These are phyloP conservation scores for Ylistrum balloti DNA, from an alignment of 1,140 invertebrate genomes.

Conservation along the genomic window DNA sequence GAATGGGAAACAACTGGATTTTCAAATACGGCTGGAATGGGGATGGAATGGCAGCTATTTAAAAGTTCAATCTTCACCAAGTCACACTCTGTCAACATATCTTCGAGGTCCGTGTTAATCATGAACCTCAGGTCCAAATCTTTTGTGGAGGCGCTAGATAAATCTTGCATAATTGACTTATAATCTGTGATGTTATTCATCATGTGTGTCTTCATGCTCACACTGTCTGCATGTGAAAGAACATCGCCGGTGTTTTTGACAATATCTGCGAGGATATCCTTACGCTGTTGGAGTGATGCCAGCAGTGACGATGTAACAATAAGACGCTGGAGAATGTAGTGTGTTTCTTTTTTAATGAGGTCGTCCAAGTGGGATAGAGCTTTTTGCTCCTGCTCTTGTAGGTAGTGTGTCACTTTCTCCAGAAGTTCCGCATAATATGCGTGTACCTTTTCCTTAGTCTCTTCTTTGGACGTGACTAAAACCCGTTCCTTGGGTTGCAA, in stretches of 20 bases:
- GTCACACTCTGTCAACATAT: neutral
- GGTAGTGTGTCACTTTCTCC: neutral
- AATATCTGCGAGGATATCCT: neutral
- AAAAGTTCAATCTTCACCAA: neutral
- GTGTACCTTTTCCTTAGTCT: neutral
- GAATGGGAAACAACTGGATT: neutral
- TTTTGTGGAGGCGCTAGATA: neutral
- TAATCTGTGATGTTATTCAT: neutral
- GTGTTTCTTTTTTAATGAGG: neutral
- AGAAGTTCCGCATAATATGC: neutral
- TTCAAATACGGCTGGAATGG: neutral
- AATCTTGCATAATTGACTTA: neutral
- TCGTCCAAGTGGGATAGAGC: neutral
- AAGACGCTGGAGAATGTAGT: neutral
- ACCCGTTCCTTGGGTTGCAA: neutral
- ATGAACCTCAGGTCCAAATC: neutral
- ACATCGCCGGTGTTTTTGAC: neutral
- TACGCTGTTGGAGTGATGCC: conserved; percentile 1
- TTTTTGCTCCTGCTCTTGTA: neutral
- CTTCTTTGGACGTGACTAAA: neutral
- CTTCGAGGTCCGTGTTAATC: neutral
- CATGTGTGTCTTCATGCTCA: neutral
- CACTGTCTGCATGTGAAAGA: neutral
- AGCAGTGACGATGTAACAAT: neutral
- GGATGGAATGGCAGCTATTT: neutral